Percentiles rank a stretch among this genome's conserved stretches.
phyloP scores from a whole-genome alignment of 2,797 vertebrate species.

The Rhabdophis nuchalis region DNA sequence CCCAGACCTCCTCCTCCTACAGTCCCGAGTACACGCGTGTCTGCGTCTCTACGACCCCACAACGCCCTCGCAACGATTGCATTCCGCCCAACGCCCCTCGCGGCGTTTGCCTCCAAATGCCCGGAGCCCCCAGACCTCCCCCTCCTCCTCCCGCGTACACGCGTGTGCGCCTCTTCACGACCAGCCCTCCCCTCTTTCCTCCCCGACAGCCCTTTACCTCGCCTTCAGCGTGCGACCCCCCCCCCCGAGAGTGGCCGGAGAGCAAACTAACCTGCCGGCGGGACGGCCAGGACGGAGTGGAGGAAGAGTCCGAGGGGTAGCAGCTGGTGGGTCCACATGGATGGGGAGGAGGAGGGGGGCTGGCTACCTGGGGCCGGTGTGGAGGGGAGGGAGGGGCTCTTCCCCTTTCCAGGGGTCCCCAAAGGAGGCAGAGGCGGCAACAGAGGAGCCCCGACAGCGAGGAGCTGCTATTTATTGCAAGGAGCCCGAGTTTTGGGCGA shows the following conservation, averaged over 20 bases:
- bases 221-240: too few species aligned
- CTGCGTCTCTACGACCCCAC: too few species aligned
- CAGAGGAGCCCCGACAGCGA: slow-evolving; percentile 58
- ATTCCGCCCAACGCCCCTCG: too few species aligned
- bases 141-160: background rate
- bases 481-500: slow-evolving; percentile 73
- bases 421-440: slow-evolving; percentile 55
- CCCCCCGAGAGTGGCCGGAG: background rate
- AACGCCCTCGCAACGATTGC: too few species aligned
- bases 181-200: too few species aligned
- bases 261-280: slow-evolving; percentile 69
- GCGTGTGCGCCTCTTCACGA: background rate
- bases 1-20: background rate
- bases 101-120: too few species aligned
- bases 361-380: background rate
- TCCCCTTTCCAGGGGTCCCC: slow-evolving; percentile 28
- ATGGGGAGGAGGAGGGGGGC: slow-evolving; percentile 46
- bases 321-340: slow-evolving; percentile 85
- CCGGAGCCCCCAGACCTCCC: background rate
- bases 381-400: background rate
- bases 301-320: slow-evolving; percentile 71
- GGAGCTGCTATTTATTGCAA: slow-evolving; percentile 75
- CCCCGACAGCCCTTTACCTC: background rate
- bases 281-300: slow-evolving; percentile 60
- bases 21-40: background rate